Evolutionary conservation across 1,140 invertebrate genomes (phyloP).

Genomic region (Sminthurinus signatus): DNA sequence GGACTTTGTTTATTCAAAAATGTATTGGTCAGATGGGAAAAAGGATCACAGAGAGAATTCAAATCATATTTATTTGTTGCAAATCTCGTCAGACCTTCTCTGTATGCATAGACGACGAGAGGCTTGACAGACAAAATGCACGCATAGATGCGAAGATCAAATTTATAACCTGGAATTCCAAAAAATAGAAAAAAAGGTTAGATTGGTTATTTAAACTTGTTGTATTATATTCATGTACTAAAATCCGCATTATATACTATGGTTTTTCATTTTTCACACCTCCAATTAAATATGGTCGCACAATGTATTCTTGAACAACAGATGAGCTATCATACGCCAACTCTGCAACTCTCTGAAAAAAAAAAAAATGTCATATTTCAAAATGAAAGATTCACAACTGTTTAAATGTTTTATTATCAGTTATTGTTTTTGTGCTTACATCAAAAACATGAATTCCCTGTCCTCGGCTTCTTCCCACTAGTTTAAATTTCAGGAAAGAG

Average conservation of each 20-base stretch:
- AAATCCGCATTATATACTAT: conserved; percentile 88
- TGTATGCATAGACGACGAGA: conserved; percentile 73
- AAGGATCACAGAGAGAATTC: conserved; percentile 73
- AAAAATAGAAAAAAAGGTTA: no score
- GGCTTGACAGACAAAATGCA: conserved; percentile 74
- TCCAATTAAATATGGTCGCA: conserved; percentile 74
- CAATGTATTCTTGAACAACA: conserved; percentile 74
- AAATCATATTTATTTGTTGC: conserved; percentile 79
- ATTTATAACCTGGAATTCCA: no score
- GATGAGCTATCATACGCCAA: conserved; percentile 61
- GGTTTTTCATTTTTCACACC: no score
- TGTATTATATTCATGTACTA: no score
- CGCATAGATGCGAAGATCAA: conserved; percentile 75
- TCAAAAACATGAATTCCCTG: conserved; percentile 2
- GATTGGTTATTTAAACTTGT: no score
- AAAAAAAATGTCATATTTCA: no score
- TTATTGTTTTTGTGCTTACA: background rate
- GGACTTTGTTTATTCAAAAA: conserved; percentile 74
- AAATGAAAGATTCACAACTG: no score
- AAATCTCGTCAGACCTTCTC: conserved; percentile 72
- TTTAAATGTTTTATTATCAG: no score
- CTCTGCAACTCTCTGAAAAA: conserved; percentile 61
- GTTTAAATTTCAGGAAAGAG: no score
- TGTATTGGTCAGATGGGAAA: conserved; percentile 83
- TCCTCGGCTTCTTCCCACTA: background rate